A percentile compares a stretch with the other conserved stretches of the same genome.
phyloP scores from a whole-genome alignment of 2,797 vertebrate species.

The Leucoraja ocellata region DNA sequence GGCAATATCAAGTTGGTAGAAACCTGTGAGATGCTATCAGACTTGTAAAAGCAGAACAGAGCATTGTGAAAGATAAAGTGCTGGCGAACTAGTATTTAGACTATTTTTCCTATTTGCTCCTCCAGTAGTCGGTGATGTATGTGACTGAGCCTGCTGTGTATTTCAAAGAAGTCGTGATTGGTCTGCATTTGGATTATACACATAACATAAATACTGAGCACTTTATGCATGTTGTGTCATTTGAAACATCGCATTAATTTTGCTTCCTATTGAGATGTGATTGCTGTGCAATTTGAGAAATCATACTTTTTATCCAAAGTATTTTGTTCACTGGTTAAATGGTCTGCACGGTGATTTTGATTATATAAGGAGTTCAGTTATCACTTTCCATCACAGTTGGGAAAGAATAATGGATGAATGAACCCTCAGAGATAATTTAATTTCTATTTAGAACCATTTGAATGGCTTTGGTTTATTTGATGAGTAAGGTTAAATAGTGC shows the following conservation, averaged over 20 bases:
- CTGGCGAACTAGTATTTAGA: neutral
- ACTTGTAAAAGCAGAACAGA: neutral
- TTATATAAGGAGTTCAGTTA: neutral
- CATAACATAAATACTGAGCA: neutral
- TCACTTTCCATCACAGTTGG: neutral
- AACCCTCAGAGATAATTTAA: conserved; percentile 21
- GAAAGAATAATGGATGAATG: neutral
- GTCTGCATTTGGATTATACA: neutral
- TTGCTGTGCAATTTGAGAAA: neutral
- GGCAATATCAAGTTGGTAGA: neutral
- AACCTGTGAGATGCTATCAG: neutral
- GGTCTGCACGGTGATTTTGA: neutral
- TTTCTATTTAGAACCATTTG: conserved; percentile 39
- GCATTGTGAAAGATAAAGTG: no score
- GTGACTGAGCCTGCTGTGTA: neutral
- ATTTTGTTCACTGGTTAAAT: no score
- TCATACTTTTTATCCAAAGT: neutral
- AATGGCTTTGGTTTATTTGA: conserved; percentile 42
- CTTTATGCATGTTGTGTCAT: neutral
- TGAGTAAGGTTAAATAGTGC: conserved; percentile 41
- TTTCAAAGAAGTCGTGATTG: no score
- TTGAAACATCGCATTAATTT: neutral
- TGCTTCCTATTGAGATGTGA: neutral
- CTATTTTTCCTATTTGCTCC: neutral
- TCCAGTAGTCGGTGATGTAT: neutral